Percentiles rank a stretch among this genome's conserved stretches.
Evolutionary conservation across 2,888 invertebrate genomes (phyloP).

Genomic region (Hydrotaea diabolus): DNA sequence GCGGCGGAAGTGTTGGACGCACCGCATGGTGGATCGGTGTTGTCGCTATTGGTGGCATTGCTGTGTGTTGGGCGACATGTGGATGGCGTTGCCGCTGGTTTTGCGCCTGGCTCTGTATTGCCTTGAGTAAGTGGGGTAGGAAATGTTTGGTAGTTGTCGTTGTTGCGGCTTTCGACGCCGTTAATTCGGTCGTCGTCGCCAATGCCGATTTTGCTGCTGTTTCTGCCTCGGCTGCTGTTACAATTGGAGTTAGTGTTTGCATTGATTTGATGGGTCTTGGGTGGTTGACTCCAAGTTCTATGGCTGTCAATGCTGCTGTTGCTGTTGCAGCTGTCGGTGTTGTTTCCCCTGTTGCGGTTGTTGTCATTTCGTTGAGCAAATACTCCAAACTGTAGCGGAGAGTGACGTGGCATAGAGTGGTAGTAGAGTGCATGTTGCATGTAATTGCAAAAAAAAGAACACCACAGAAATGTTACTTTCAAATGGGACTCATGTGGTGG

Average conservation of each 20-base stretch:
- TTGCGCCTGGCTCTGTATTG: slow-evolving; percentile 17
- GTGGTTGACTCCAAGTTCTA: background rate
- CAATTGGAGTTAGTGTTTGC: slow-evolving; percentile 28
- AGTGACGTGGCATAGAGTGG: slow-evolving; percentile 75
- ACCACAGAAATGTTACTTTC: slow-evolving; percentile 64
- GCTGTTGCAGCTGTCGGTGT: slow-evolving; percentile 51
- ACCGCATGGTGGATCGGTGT: slow-evolving; percentile 12
- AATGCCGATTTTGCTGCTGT: slow-evolving; percentile 54
- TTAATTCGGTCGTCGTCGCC: slow-evolving; percentile 36
- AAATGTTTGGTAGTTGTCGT: slow-evolving; percentile 53
- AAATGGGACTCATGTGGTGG: slow-evolving; percentile 5
- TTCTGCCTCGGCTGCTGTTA: slow-evolving; percentile 27
- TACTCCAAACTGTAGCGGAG: slow-evolving; percentile 75
- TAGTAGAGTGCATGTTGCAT: slow-evolving; percentile 72
- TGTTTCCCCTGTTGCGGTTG: slow-evolving; percentile 59
- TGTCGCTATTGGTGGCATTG: slow-evolving; percentile 64
- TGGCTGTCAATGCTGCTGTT: background rate
- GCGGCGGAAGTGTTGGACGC: slow-evolving; percentile 46
- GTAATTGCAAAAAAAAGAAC: slow-evolving; percentile 69
- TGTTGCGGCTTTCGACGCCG: slow-evolving; percentile 53
- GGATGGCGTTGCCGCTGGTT: slow-evolving; percentile 18
- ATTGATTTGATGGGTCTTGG: slow-evolving; percentile 52
- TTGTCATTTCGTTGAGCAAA: slow-evolving; percentile 78
- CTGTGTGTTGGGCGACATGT: background rate
- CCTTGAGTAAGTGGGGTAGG: slow-evolving; percentile 59